phyloP scores from a whole-genome alignment of 1,140 invertebrate species.

The Sminthurides bifidus region DNA sequence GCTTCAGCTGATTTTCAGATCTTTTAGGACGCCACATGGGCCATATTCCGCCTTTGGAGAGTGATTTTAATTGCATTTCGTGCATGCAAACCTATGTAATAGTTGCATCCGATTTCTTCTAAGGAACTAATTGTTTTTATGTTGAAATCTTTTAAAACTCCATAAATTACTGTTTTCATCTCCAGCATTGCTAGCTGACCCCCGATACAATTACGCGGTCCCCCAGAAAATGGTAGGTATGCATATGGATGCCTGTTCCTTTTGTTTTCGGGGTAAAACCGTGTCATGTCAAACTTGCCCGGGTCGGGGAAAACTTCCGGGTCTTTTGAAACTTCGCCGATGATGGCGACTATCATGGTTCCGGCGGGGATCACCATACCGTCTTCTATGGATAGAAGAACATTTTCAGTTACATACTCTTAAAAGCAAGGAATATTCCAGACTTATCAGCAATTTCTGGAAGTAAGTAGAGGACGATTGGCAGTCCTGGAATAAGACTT shows the following conservation, averaged over 20 bases:
- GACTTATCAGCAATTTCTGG: background rate
- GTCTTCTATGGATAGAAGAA: no score
- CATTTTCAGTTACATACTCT: no score
- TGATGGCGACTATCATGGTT: conserved; percentile 40
- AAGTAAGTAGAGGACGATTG: background rate
- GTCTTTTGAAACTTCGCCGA: conserved; percentile 50
- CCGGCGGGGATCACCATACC: background rate
- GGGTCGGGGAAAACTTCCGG: conserved; percentile 50
- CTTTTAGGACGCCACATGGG: no score
- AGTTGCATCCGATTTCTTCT: no score
- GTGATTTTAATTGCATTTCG: no score
- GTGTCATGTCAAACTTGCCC: conserved; percentile 52
- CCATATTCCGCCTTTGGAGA: no score
- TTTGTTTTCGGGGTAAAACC: conserved; percentile 46
- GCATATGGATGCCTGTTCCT: conserved; percentile 41
- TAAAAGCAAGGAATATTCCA: no score
- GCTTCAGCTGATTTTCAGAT: no score
- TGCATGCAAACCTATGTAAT: no score
- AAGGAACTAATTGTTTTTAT: background rate
- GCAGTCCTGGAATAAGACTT: no score
- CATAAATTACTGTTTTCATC: background rate
- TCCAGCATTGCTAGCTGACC: background rate
- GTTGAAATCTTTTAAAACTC: background rate
- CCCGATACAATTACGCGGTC: conserved; percentile 44
- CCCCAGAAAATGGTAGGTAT: conserved; percentile 65